A percentile compares a stretch with the other conserved stretches of the same genome.
These are phyloP conservation scores for Augochlorella aurata DNA, from an alignment of 2,888 invertebrate genomes.

Conservation along the genomic window DNA sequence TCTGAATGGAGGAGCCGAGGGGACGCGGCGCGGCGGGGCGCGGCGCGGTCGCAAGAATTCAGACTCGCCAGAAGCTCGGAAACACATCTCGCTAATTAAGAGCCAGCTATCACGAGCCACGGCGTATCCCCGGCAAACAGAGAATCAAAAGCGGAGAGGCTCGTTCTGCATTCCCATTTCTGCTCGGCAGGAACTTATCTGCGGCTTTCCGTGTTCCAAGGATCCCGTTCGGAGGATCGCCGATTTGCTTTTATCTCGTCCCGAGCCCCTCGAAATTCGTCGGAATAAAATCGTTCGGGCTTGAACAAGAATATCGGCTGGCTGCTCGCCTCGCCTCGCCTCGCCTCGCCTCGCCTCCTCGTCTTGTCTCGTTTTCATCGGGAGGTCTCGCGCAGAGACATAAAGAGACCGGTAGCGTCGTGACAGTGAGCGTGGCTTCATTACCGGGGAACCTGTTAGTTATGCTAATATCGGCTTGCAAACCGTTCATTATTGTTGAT, in stretches of 20 bases:
- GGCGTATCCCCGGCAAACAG: background rate
- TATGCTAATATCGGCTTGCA: constrained; percentile 81
- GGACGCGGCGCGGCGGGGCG: background rate
- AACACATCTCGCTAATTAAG: constrained; percentile 46
- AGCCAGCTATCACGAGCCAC: constrained; percentile 31
- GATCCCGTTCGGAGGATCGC: constrained; percentile 1
- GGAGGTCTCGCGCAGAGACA: constrained; percentile 54
- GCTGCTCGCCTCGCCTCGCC: constrained; percentile 54
- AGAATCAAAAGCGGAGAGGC: constrained; percentile 21
- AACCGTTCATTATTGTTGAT: constrained; percentile 80
- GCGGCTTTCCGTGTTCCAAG: background rate
- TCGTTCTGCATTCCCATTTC: constrained; percentile 25
- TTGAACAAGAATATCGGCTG: constrained; percentile 17
- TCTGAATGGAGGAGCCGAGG: background rate
- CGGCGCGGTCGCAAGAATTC: constrained; percentile 1
- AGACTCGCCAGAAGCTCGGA: constrained; percentile 14
- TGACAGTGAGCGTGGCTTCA: constrained; percentile 74
- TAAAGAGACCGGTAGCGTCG: constrained; percentile 63
- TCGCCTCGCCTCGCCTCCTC: background rate
- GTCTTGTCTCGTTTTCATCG: constrained; percentile 29
- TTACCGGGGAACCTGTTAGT: constrained; percentile 79
- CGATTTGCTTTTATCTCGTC: constrained; percentile 24
- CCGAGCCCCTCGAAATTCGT: constrained; percentile 1
- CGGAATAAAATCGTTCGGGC: constrained; percentile 13
- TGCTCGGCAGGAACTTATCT: constrained; percentile 21